Evolutionary conservation across 2,888 invertebrate species (phyloP), one percentile per base, ranked within the genome.

Genomic region (Oligia strigilis): DNA sequence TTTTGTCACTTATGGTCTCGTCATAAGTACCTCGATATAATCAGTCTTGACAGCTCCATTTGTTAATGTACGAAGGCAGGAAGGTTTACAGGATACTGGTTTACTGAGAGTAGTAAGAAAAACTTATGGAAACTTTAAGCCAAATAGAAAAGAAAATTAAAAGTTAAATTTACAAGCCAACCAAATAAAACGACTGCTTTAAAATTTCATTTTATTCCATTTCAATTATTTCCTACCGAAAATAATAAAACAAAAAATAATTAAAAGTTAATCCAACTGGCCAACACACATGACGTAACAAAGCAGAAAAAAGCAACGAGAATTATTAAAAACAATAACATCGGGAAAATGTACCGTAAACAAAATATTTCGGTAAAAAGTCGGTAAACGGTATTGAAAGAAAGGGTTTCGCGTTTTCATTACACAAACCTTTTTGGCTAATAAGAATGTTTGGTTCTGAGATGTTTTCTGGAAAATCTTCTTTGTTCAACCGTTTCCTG

Each of bases 341-440:
- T 88, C 78, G 82, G 82, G 80, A 85, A 85, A 89, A 89, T 88
- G 87, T 85, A 73, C 83, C 84, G 36, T 77, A 49, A 72, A 64
- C 85, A 80, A 90, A 90, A 90, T 89, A 87, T 89, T 90, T 85
- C 74, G 66, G 67, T 83, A 71, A 88, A 64, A 87, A 82, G 83
- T 77, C 73, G 73, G 79, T 81, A 73, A 85, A 74, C 69, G 78
- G 84, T 83, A 85, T 89, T 82, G 87, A 89, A 91, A 89, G 88
- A 90, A 92, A 91, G 90, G 91, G 88, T 69, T 88, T 89, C 81
- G 87, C 90, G 89, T 91, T 92, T 90, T 89, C 90, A 89, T 90
- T 89, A 89, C 86, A 84, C 78, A 86, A 88, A 87, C 90, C 90
- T 86, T 92, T 91, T 91, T 83, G 86, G 91, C 90, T 93, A 93